These are phyloP conservation scores for Metacarcinus magister DNA, from an alignment of 2,888 invertebrate genomes.

Conservation along the genomic window DNA sequence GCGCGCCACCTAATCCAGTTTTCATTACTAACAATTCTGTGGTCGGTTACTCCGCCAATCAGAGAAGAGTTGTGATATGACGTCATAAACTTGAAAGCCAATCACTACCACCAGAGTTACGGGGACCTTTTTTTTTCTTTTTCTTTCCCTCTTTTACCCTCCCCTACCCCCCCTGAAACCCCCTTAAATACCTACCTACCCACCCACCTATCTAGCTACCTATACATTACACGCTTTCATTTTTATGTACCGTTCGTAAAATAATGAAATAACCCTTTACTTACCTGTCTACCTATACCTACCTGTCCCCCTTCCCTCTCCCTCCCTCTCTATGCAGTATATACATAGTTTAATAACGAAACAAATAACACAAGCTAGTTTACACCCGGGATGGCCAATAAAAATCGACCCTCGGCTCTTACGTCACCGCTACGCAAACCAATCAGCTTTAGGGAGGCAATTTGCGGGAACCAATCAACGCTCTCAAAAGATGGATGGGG, in stretches of 20 bases:
- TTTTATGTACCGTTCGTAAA: not conserved
- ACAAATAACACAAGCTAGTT: conserved; percentile 27
- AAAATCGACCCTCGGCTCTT: not conserved
- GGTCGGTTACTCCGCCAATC: not conserved
- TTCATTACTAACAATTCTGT: conserved; percentile 35
- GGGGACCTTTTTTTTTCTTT: not conserved
- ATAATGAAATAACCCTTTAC: not conserved
- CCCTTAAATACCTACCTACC: not conserved
- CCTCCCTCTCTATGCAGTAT: not conserved
- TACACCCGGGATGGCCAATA: not conserved
- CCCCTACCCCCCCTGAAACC: not conserved
- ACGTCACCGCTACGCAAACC: conserved; percentile 36
- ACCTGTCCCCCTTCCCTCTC: not conserved
- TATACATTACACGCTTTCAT: not conserved
- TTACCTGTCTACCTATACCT: not conserved
- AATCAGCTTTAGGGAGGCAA: conserved; percentile 41
- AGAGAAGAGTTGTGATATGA: not conserved
- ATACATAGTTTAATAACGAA: not conserved
- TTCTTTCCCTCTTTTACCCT: no score
- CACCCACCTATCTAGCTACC: not conserved
- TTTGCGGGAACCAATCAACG: conserved; percentile 3
- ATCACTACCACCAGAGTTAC: not conserved
- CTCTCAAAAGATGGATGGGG: conserved; percentile 4
- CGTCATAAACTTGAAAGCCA: conserved; percentile 41
- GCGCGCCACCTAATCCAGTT: not conserved